Percentiles rank a stretch among this genome's conserved stretches.
phyloP scores from a whole-genome alignment of 2,888 invertebrate species.

The Stenolophus ochropezus region DNA sequence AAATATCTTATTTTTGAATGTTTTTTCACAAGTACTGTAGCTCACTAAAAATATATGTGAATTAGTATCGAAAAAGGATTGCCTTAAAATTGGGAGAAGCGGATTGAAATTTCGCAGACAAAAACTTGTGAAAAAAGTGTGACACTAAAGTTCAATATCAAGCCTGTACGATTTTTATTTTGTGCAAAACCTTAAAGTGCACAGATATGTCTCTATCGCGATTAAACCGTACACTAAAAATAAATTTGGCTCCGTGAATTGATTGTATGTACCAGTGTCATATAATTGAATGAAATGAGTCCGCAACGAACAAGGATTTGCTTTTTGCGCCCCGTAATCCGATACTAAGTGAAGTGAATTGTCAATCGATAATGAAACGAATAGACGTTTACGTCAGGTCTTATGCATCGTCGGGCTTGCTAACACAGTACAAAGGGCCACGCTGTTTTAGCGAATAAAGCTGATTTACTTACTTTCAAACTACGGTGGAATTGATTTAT shows the following conservation, averaged over 20 bases:
- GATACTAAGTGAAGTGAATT: constrained; percentile 55
- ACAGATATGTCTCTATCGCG: constrained; percentile 32
- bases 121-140: no score
- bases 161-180: neutral
- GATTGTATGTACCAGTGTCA: constrained; percentile 50
- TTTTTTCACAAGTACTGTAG: no score
- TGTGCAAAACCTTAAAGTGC: constrained; percentile 31
- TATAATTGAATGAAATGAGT: constrained; percentile 60
- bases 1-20: no score
- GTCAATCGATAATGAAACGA: constrained; percentile 56
- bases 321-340: constrained; percentile 59
- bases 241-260: constrained; percentile 41
- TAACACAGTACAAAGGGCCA: constrained; percentile 20
- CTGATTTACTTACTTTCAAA: constrained; percentile 30
- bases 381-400: constrained; percentile 47
- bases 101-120: neutral
- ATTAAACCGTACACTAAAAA: constrained; percentile 38
- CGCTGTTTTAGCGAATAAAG: neutral
- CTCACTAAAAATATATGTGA: no score
- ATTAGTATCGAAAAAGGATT: no score
- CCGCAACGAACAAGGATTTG: constrained; percentile 59
- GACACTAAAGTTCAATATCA: neutral
- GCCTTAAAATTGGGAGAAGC: neutral
- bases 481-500: constrained; percentile 1
- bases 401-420: constrained; percentile 17